Conservation (phyloP, 2,888 invertebrate genomes). For the Callyntrura sp. region DNA sequence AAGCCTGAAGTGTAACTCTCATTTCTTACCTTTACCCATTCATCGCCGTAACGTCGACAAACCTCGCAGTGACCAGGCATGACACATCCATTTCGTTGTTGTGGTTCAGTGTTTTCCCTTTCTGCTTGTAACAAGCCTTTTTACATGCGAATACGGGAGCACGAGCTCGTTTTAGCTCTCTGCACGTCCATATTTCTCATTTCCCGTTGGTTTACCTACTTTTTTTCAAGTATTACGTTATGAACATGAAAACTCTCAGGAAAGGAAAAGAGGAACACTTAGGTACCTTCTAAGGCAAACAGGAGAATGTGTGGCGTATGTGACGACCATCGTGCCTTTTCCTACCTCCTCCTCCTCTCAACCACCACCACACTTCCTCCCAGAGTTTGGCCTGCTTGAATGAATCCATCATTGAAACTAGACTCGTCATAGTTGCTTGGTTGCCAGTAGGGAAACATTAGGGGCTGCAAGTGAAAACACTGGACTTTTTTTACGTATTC, state of each 20-base stretch:
- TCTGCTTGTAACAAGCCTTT: slow-evolving; percentile 9
- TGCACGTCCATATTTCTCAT: slow-evolving; percentile 11
- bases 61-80: slow-evolving; percentile 42
- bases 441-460: slow-evolving; percentile 54
- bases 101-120: slow-evolving; percentile 27
- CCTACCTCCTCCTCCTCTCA: background rate
- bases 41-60: background rate
- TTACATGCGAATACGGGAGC: background rate
- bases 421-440: slow-evolving; percentile 44
- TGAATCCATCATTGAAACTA: slow-evolving; percentile 20
- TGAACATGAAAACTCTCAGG: background rate
- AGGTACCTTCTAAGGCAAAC: slow-evolving; percentile 4
- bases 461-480: slow-evolving; percentile 3
- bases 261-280: background rate
- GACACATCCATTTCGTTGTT: slow-evolving; percentile 48
- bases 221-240: background rate
- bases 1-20: slow-evolving; percentile 15
- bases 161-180: background rate
- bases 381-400: background rate
- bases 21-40: slow-evolving; percentile 43
- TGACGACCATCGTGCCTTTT: background rate
- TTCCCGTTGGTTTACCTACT: slow-evolving; percentile 11
- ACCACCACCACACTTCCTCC: background rate
- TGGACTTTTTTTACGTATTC: background rate
- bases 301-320: slow-evolving; percentile 1